Evolutionary conservation across 2,113 vertebrate genomes (phyloP).

Genomic region (Poecile atricapillus): DNA sequence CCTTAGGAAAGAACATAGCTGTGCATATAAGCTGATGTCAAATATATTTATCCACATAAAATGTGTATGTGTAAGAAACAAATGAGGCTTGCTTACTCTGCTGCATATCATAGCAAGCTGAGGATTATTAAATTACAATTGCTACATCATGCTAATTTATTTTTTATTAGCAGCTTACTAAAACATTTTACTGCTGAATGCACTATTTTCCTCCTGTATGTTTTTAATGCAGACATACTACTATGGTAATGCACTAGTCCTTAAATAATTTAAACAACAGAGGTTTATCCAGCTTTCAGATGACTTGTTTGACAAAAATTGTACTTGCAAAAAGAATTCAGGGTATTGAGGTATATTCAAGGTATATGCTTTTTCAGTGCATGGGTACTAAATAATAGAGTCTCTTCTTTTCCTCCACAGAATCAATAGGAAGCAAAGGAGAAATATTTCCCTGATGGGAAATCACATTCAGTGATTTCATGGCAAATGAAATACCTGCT

Average conservation of each 20-base stretch:
- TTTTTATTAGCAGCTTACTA: conserved; percentile 10
- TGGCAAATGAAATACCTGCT: background rate
- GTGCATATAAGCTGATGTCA: conserved; percentile 16
- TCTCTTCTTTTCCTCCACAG: background rate
- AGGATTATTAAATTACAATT: conserved; percentile 13
- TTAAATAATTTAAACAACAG: background rate
- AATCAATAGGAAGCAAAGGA: background rate
- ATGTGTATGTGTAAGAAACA: background rate
- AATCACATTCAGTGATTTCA: background rate
- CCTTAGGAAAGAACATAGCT: conserved; percentile 42
- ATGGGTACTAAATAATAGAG: background rate
- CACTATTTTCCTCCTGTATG: background rate
- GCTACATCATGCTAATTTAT: background rate
- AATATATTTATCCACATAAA: background rate
- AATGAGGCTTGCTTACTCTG: background rate
- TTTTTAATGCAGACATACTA: background rate
- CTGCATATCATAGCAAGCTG: background rate
- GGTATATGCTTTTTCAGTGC: background rate
- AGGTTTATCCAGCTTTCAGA: background rate
- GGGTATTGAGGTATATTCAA: no score
- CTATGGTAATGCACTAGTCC: background rate
- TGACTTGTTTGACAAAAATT: background rate
- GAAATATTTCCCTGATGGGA: background rate
- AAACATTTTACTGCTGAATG: background rate
- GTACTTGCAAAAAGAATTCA: background rate